These are phyloP conservation scores for Drosophila mauritiana DNA, from an alignment of 1,140 invertebrate species.

Conservation along the genomic window DNA sequence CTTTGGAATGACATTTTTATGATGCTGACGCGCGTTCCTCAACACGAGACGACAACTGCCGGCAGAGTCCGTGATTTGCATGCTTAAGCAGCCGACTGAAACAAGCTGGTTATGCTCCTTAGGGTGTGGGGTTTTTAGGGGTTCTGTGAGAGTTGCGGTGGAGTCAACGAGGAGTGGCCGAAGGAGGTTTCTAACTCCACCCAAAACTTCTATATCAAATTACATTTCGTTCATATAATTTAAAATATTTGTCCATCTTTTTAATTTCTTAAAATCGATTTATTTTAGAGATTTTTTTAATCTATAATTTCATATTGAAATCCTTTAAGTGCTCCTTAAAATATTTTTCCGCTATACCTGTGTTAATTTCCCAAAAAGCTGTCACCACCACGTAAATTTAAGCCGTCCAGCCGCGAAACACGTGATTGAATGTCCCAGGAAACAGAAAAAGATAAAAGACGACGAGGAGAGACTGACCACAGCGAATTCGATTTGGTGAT, in stretches of 20 bases:
- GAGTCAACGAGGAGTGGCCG: conserved; percentile 4
- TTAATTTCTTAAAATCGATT: too few species aligned
- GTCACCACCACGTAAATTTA: not conserved
- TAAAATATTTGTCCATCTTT: too few species aligned
- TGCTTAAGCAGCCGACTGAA: conserved; percentile 66
- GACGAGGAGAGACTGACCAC: conserved; percentile 55
- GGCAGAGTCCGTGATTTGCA: conserved; percentile 68
- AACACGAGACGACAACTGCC: conserved; percentile 56
- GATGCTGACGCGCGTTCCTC: conserved; percentile 79
- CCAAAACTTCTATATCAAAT: not conserved
- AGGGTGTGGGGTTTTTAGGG: not conserved
- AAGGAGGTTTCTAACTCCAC: conserved; percentile 12
- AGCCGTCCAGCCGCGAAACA: conserved; percentile 1
- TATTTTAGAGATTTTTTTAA: too few species aligned
- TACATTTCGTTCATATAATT: too few species aligned
- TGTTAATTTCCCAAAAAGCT: not conserved
- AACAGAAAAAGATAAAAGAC: conserved; percentile 21
- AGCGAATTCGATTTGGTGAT: conserved; percentile 76
- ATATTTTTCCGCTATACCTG: not conserved
- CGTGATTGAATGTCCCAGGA: conserved; percentile 12
- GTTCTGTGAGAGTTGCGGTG: not conserved
- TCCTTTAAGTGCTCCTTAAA: not conserved
- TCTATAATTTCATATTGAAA: too few species aligned
- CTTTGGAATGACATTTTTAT: conserved; percentile 79
- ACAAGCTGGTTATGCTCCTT: conserved; percentile 27